These are phyloP conservation scores for Alethe diademata DNA, from an alignment of 2,113 vertebrate species.

Conservation along the genomic window DNA sequence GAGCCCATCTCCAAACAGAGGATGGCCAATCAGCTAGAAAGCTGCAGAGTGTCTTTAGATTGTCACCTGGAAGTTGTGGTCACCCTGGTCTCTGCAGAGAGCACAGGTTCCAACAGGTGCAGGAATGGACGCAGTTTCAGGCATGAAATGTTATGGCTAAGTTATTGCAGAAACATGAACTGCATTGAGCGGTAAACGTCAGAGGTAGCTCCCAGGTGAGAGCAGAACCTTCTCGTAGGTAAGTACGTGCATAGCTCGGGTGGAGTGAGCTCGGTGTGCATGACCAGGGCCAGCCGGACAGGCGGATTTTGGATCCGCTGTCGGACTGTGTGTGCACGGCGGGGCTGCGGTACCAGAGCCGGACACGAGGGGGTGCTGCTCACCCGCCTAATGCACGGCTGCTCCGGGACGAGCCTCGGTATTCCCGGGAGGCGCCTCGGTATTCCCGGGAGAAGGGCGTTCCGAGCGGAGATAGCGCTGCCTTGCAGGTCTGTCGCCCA, in stretches of 20 bases:
- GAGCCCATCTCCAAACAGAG: neutral
- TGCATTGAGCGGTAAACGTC: neutral
- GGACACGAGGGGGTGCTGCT: neutral
- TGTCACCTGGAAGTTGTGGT: neutral
- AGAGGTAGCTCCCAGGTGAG: neutral
- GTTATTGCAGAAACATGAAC: neutral
- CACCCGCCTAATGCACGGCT: neutral
- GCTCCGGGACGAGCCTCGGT: too few relatives aligned
- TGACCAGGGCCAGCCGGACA: accelerated
- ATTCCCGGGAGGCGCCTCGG: too few relatives aligned
- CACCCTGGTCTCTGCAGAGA: accelerated
- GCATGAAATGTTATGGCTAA: neutral
- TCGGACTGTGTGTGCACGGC: accelerated
- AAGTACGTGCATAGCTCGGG: accelerated
- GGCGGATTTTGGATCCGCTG: accelerated
- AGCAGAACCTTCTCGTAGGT: neutral
- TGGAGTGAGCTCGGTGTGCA: accelerated
- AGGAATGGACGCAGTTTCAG: neutral
- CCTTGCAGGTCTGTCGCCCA: accelerated
- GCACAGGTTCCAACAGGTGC: neutral
- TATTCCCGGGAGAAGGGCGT: too few relatives aligned
- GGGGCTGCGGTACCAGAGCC: accelerated
- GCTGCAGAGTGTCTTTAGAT: neutral
- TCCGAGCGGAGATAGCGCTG: neutral
- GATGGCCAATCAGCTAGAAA: neutral